phyloP scores from a whole-genome alignment of 2,113 vertebrate genomes.

The Mobula birostris region DNA sequence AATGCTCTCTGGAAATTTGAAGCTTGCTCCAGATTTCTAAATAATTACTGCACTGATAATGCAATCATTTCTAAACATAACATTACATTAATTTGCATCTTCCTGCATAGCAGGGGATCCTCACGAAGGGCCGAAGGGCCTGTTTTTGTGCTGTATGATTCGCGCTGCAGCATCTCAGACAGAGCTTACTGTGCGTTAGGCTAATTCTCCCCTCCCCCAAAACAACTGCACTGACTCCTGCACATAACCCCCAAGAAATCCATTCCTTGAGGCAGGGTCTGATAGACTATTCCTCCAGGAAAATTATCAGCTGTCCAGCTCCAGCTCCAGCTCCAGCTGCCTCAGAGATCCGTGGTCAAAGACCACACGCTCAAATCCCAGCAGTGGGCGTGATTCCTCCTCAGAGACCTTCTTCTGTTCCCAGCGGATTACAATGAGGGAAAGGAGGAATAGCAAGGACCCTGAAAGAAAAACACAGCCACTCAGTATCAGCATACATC shows the following conservation, averaged over 20 bases:
- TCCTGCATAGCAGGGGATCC: not conserved
- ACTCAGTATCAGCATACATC: too few relatives aligned
- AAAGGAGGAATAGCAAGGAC: slow-evolving; percentile 35
- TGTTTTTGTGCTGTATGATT: too few relatives aligned
- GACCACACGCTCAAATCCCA: not conserved
- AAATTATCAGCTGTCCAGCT: not conserved
- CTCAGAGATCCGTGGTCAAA: not conserved
- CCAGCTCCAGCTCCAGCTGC: not conserved
- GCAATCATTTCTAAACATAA: not conserved
- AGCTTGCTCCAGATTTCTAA: not conserved
- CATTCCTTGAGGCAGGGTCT: not conserved
- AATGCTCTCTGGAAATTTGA: not conserved
- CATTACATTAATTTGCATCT: not conserved
- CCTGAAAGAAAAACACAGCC: not conserved
- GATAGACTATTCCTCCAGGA: too few relatives aligned
- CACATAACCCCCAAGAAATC: not conserved
- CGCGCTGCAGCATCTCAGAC: not conserved
- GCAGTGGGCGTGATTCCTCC: not conserved
- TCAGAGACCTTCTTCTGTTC: not conserved
- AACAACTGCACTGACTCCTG: not conserved
- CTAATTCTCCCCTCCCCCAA: not conserved
- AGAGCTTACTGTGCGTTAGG: not conserved
- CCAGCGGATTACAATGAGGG: not conserved
- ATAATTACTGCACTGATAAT: not conserved
- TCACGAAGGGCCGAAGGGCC: too few relatives aligned